A percentile compares a stretch with the other conserved stretches of the same genome.
Conservation (phyloP, 2,113 vertebrate species). For the Morone chrysops region DNA sequence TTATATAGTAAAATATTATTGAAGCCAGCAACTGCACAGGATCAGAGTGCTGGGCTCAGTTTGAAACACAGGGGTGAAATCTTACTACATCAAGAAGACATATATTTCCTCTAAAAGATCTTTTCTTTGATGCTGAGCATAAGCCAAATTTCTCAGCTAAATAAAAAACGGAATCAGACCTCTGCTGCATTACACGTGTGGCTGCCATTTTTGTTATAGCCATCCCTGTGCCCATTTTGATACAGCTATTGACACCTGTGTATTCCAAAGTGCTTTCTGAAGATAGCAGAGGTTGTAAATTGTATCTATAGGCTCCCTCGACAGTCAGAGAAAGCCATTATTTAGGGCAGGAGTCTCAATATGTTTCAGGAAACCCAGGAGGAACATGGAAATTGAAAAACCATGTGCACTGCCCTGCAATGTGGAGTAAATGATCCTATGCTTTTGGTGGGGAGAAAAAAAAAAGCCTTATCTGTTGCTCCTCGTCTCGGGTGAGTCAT, state of each 20-base stretch:
- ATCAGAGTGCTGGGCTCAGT: slow-evolving; percentile 8
- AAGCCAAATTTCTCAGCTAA: background rate
- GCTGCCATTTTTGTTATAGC: slow-evolving; percentile 16
- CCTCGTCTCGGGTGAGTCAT: slow-evolving; percentile 52
- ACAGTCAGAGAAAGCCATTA: slow-evolving; percentile 60
- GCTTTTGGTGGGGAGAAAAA: slow-evolving; percentile 49
- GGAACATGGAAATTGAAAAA: slow-evolving; percentile 76
- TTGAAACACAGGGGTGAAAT: background rate
- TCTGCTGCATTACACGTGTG: background rate
- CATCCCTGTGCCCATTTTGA: slow-evolving; percentile 45
- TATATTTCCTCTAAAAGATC: background rate
- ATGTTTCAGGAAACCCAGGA: slow-evolving; percentile 69
- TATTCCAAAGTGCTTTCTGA: slow-evolving; percentile 39
- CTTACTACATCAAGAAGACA: background rate
- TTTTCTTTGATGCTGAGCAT: background rate
- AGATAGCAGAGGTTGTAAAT: slow-evolving; percentile 58
- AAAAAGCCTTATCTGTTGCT: slow-evolving; percentile 48
- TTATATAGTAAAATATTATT: slow-evolving; percentile 82
- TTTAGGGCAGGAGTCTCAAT: slow-evolving; percentile 67
- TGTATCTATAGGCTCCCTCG: slow-evolving; percentile 55
- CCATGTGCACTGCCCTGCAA: slow-evolving; percentile 38
- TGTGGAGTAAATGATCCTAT: slow-evolving; percentile 72
- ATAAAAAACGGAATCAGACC: background rate
- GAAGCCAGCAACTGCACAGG: slow-evolving; percentile 58
- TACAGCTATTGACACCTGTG: slow-evolving; percentile 51